Base-by-base conservation (phyloP, 1,140 invertebrate genomes). In the Bombyx mandarina region DNA sequence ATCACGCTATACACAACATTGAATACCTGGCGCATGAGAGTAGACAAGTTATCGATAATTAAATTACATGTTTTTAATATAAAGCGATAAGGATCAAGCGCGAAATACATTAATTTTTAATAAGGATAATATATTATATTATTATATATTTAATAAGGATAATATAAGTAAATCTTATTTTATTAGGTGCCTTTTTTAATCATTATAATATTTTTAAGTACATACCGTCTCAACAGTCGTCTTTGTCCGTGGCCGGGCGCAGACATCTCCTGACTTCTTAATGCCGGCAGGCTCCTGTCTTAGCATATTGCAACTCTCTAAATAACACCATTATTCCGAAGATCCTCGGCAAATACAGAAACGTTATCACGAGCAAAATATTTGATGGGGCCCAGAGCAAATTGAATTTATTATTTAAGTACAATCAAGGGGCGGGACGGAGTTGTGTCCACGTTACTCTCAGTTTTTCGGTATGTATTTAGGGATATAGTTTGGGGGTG, bases 281-380 rank as follows among this genome's bases (percentile, higher is more conserved):
- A 85, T 85, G 73, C 78, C 65, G 64, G 62, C 76, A 75, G 79
- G 79, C 81, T 82, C 79, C 79, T 82, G 78, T 86, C 82, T 86
- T 86, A 85, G 80, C 82, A 86, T 86, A 86, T 86, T 86, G 80
- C 82, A 81, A 81, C 66, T 66, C 73, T 78, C 75, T 83, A 86
- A 86, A 85, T 82, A 85, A 79, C 77, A 55, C 75, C 79, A 82
- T 86, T 86, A 86, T 77, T 75, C 72, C 68, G 71, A 74, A 68
- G 56, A 67, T 69, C 66, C 58, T 56, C 71, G 73, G 74, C 80
- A 78, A 82, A 82, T 77, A 79, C 74, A 79, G 73, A 77, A 77
- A 79, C 68, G 77, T 80, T 83, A 84, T 82, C 76, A 75, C 69
- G 47, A 65, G 69, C 73, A 80, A 83, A 82, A 80, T 81, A 80